Evolutionary conservation across 2,888 invertebrate genomes (phyloP).

Genomic region (Chalcosyrphus nemorum): DNA sequence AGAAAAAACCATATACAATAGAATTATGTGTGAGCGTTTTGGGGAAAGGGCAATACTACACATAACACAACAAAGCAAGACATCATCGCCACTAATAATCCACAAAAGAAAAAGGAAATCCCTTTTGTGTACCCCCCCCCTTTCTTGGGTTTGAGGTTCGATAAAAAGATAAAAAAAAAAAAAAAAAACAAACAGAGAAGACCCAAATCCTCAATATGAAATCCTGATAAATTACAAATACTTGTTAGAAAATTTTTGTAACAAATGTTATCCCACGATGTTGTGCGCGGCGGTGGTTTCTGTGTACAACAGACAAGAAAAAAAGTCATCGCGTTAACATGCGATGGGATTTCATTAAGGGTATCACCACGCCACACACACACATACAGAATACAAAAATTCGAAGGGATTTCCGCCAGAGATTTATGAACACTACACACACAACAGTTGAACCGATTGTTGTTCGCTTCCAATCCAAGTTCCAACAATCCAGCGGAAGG

Average conservation of each 20-base stretch:
- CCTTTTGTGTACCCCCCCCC: not conserved
- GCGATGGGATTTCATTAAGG: constrained; percentile 62
- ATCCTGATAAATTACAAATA: constrained; percentile 72
- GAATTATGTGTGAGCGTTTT: constrained; percentile 5
- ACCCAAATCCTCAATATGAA: constrained; percentile 66
- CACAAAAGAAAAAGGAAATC: constrained; percentile 52
- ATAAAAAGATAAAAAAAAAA: constrained; percentile 5
- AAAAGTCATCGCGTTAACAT: constrained; percentile 43
- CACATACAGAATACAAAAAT: constrained; percentile 26
- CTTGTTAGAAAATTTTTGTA: constrained; percentile 63
- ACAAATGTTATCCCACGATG: constrained; percentile 64
- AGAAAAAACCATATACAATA: constrained; percentile 1
- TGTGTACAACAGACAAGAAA: constrained; percentile 7
- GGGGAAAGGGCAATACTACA: not conserved
- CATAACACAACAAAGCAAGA: constrained; percentile 42
- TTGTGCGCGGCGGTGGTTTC: constrained; percentile 1
- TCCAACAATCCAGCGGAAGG: not conserved
- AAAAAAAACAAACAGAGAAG: constrained; percentile 7
- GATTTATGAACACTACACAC: constrained; percentile 68
- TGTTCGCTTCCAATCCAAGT: not conserved
- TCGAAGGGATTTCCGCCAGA: constrained; percentile 51
- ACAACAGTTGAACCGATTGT: constrained; percentile 50
- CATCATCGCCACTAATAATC: constrained; percentile 64
- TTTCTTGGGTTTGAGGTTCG: not conserved
- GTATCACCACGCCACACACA: constrained; percentile 15